phyloP scores from a whole-genome alignment of 2,888 invertebrate species.

The Stenodera caucasica region DNA sequence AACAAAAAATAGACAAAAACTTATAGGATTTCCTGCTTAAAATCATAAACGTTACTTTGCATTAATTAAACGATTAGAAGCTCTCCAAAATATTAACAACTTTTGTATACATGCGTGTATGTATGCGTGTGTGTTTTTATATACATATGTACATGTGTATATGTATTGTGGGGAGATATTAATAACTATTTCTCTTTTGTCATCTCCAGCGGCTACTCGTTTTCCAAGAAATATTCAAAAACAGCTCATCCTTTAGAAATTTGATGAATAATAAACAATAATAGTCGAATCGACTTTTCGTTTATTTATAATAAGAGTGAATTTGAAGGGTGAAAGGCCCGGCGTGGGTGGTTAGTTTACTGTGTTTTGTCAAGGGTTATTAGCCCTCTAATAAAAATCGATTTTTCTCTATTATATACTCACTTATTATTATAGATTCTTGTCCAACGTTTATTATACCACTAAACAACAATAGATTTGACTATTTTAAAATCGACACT shows the following conservation, averaged over 20 bases:
- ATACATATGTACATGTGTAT: not conserved
- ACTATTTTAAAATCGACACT: not conserved
- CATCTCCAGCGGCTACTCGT: not conserved
- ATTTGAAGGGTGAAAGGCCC: not conserved
- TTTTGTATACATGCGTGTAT: not conserved
- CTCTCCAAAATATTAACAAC: conserved; percentile 1
- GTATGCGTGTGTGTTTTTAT: not conserved
- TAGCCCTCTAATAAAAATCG: not conserved
- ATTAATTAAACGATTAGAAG: conserved; percentile 4
- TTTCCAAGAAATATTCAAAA: no score
- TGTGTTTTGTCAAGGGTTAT: not conserved
- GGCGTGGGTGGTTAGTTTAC: conserved; percentile 3
- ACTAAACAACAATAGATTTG: not conserved
- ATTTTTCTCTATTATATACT: not conserved
- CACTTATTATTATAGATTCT: not conserved
- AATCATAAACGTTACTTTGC: not conserved
- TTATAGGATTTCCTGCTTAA: not conserved
- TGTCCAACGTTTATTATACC: not conserved
- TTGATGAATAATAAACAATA: no score
- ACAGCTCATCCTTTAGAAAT: no score
- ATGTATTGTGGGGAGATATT: not conserved
- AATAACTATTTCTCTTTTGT: conserved; percentile 2
- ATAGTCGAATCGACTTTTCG: not conserved
- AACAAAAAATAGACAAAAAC: not conserved
- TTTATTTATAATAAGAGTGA: not conserved